Base-by-base conservation (phyloP, 2,888 invertebrate genomes). In the Acanthosoma haemorrhoidale region DNA sequence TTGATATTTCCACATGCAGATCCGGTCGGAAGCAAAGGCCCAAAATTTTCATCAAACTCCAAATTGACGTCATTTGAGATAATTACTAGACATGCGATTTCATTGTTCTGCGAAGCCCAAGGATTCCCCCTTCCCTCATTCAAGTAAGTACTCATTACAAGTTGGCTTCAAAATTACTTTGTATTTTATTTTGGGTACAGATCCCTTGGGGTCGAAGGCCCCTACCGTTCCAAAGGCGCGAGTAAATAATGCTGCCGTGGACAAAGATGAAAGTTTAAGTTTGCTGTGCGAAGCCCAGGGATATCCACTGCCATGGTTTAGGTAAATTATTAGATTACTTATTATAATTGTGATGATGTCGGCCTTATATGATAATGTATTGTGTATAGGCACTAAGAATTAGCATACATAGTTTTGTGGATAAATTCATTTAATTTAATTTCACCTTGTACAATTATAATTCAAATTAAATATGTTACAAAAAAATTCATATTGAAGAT, bases 11-110 rank as follows among this genome's bases (percentile, higher is more conserved):
- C 1, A 32, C 21, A 21, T 36, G 66, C 69, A 87, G 87, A 87
- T 80, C 87, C 87, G 29, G 84, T 87, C 75, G 86, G 86, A 76
- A 83, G 83, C 73, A 86, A 86, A 80, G 84, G 85, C 72, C 87
- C 87, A 18, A 84, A 84, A 57, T 87, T 87, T 79, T 83, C 86
- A 2, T 85, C 85, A 15, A 79, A 79, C 71, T 75, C 77, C 34
- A 78, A 77, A 74, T 75, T 72, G 64, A 70, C 71, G 34, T 73
- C 76, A 16, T 75, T 76, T 68, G 74, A 75, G 36, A 73, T 74
- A 43, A 69, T 61, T 59, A 67, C 51, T 13, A 81, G 82, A 75
- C 83, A 84, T 78, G 83, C 77, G 16, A 80, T 77, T 71, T 80
- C 80, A 68, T 75, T 83, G 16, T 79, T 83, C 59, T 85, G 85